Conservation (phyloP, 1,140 invertebrate genomes). For the Camponotus pennsylvanicus region DNA sequence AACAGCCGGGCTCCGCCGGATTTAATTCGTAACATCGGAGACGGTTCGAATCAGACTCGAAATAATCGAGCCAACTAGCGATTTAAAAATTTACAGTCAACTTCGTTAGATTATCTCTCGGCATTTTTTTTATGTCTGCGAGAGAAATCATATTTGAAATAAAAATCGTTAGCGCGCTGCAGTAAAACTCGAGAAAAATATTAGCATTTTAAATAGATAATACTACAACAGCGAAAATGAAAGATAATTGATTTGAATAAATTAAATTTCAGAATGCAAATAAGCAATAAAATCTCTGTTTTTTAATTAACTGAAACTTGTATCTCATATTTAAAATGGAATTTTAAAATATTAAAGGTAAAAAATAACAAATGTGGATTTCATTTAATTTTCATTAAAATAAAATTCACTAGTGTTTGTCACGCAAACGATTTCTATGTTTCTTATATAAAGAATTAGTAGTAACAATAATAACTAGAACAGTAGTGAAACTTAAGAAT, state of each 20-base stretch:
- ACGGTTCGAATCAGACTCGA: background rate
- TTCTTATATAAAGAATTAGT: background rate
- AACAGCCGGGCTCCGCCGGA: background rate
- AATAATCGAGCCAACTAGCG: slow-evolving; percentile 21
- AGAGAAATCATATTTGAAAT: background rate
- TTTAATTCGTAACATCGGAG: slow-evolving; percentile 10
- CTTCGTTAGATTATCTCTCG: background rate
- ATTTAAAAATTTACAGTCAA: background rate
- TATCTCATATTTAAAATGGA: background rate
- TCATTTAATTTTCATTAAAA: background rate
- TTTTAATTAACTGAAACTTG: slow-evolving; percentile 1
- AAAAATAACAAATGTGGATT: background rate
- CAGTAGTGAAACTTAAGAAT: background rate
- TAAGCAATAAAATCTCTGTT: slow-evolving; percentile 49
- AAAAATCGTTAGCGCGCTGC: background rate
- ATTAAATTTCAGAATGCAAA: background rate
- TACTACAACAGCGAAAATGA: background rate
- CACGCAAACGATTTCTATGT: background rate
- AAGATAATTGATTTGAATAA: background rate
- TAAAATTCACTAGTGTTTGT: background rate
- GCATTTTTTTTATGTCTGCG: background rate
- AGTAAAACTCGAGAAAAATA: background rate
- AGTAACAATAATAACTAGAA: background rate
- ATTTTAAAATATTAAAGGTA: background rate
- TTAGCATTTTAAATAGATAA: background rate